Base-by-base conservation (phyloP, 2,888 invertebrate genomes). In the Gortyna flavago region DNA sequence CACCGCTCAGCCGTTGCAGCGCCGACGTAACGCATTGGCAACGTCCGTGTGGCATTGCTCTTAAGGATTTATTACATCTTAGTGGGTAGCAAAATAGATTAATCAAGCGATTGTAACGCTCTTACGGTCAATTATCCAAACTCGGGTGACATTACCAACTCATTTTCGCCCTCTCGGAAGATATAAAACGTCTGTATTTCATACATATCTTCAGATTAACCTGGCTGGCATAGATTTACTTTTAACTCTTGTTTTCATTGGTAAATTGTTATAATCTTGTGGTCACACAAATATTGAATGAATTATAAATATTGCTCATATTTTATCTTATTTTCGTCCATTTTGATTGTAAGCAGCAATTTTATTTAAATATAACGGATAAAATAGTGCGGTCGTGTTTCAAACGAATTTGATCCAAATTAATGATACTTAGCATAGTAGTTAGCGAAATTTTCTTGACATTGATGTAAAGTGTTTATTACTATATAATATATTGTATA, bases 371-470 rank as follows among this genome's bases (percentile, higher is more conserved):
- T 61, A 54, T n/a, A 41, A 48, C 9, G 51, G 9, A 48, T 61
- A 38, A 35, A 16, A 54, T 78, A 29, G 76, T 80, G 72, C 84
- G 78, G 76, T 64, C 80, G 62, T 79, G 66, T 76, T 72, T 62
- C 29, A 71, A 79, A 79, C 59, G 69, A 75, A 41, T 79, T 83
- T 74, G 41, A 79, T 79, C 73, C 68, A 77, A 80, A 84, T 79
- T 65, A 80, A 79, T 70, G 0, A 81, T 85, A 78, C 73, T 71
- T 80, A 83, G 80, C 44, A 76, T 85, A 72, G 48, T 92, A 91
- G 90, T 85, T 92, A 92, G 91, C 72, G 59, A 90, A 91, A 91
- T 90, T 89, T 89, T 87, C 85, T 89, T 88, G 88, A 91, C 87
- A 89, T 90, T 89, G 88, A 78, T 90, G 88, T 91, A 89, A 89